Evolutionary conservation across 1,140 invertebrate species (phyloP), one percentile per base, ranked within the genome.

Genomic region (Bombus consobrinus): DNA sequence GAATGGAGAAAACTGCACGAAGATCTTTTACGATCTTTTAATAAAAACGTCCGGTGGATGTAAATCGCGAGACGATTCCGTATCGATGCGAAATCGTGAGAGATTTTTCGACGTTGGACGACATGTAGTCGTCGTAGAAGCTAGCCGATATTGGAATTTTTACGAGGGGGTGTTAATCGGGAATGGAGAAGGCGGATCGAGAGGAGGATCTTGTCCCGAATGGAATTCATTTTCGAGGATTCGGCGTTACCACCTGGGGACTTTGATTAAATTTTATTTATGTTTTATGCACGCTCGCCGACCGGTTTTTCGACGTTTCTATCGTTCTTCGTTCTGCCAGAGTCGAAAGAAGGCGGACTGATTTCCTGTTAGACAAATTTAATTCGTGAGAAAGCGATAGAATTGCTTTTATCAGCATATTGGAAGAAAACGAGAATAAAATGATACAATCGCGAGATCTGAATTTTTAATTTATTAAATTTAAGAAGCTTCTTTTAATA

Each of bases 231-330:
- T 84, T 79, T 59, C 34, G 47, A n/a, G 22, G n/a, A 22, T 47
- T 25, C 41, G 9, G n/a, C 43, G 25, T 3, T 62, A 10, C 22
- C 59, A 4, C 22, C 12, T 28, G n/a, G 39, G 13, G 8, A 37
- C 62, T 53, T 83, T 77, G 81, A 83, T 77, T 77, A 83, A 83
- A 77, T 83, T 83, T 68, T 83, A 68, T 37, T 77, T 76, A 68
- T 53, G 41, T 76, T 68, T 68, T 34, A 32, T 13, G 3, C 22
- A 39, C 53, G 75, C 3, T 5, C 22, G 34, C 39, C 32, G 66
- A 34, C 34, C 59, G 34, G 25, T 76, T 66, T 66, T 53, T 25
- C 25, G 13, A 43, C 12, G 15, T 10, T 39, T 15, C 53, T 13
- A 9, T 64, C 18, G 1, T 10, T 43, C 43, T 18, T 47, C 15